Base-by-base conservation (phyloP, 2,113 vertebrate genomes). In the Aramus guarauna region DNA sequence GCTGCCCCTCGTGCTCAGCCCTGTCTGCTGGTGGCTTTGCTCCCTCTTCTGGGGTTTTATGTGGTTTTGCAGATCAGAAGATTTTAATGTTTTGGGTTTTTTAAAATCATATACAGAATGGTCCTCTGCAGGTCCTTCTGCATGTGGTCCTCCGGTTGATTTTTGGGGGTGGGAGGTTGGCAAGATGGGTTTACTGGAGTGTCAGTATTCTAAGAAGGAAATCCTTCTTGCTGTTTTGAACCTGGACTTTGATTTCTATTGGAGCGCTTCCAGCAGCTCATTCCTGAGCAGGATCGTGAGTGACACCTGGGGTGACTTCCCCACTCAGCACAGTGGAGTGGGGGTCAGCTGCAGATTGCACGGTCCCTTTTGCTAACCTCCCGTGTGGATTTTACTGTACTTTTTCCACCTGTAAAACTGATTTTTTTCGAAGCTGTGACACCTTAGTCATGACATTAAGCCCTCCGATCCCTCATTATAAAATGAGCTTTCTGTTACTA, bases 121-220 rank as follows among this genome's bases (percentile, higher is more conserved):
- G 85, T 95, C 43, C 82, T 96, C 45, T 24, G n/a, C 59, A 62
- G 63, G 88, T 71, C 79, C 67, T 95, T 94, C 92, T 91, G 90
- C 69, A 24, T 84, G 90, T 96, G 81, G 47, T 39, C 22, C 36
- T 83, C 1, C 0, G 59, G 15, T 6, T 68, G 32, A 30, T 30
- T 93, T 97, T 96, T 79, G 52, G 50, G 30, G 14, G 32, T 41
- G n/a, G 32, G 23, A 66, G 30, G 90, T 92, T 95, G 88, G 81
- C 80, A 88, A 90, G 82, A 68, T 78, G 75, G 67, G 62, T 95
- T 91, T 92, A 55, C 53, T 79, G 80, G 67, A 90, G n/a, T 85
- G 34, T 73, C 83, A 50, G 43, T 96, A 86, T 96, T 96, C 90
- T 86, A 84, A 66, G 92, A 93, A 95, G 77, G 69, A 92, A 92